Conservation (phyloP, 2,113 vertebrate species). For the Siniperca knerii region DNA sequence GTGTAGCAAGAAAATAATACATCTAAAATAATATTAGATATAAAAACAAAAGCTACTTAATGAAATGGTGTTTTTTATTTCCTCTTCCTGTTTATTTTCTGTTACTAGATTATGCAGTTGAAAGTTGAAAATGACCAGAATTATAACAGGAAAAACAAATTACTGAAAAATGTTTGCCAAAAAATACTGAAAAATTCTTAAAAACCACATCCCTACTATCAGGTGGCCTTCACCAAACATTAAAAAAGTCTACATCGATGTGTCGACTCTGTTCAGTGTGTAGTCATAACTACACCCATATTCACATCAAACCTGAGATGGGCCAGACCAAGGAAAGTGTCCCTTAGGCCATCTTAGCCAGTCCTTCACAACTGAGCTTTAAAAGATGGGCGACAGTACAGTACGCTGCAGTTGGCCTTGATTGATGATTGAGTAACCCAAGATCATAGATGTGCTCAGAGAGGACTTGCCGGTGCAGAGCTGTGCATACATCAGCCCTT, state of each 20-base stretch:
- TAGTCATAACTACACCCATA: conserved; percentile 74
- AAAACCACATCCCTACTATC: conserved; percentile 54
- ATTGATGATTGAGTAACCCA: conserved; percentile 82
- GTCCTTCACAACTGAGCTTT: conserved; percentile 82
- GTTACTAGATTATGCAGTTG: not conserved
- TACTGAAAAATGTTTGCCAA: conserved; percentile 11
- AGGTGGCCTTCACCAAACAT: conserved; percentile 69
- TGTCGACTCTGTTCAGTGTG: conserved; percentile 67
- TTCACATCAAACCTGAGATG: conserved; percentile 78
- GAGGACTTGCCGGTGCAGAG: conserved; percentile 74
- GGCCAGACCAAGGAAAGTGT: conserved; percentile 78
- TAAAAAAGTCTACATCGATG: conserved; percentile 72
- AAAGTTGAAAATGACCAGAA: conserved; percentile 24
- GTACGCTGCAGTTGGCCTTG: conserved; percentile 78
- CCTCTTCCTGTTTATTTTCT: not conserved
- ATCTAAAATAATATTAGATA: not conserved
- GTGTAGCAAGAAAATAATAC: not conserved
- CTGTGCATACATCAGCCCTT: conserved; percentile 82
- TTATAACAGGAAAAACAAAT: conserved; percentile 36
- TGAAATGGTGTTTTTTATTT: not conserved
- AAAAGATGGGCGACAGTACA: conserved; percentile 81
- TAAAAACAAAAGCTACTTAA: not conserved
- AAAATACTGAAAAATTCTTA: conserved; percentile 1
- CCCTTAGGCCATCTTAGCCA: conserved; percentile 82
- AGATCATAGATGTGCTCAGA: conserved; percentile 80